A percentile compares a stretch with the other conserved stretches of the same genome.
Evolutionary conservation across 1,140 invertebrate species (phyloP).

Genomic region (Mizuhopecten yessoensis): DNA sequence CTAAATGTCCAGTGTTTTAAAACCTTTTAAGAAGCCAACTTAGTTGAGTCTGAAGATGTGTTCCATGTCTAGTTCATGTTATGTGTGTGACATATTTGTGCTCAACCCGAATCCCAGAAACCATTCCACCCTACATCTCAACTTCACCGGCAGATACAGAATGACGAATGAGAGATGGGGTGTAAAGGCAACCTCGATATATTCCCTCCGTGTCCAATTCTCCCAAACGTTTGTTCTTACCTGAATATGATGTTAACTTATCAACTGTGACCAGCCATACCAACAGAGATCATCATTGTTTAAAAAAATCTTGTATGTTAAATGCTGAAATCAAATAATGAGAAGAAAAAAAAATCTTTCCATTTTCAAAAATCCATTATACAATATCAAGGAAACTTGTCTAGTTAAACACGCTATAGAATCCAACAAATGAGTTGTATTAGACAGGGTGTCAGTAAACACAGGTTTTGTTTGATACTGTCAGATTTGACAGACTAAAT

Average conservation of each 20-base stretch:
- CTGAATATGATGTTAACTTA: constrained; percentile 21
- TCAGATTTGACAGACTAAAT: too few species aligned
- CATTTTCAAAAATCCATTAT: too few species aligned
- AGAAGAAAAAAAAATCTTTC: neutral
- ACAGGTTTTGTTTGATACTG: too few species aligned
- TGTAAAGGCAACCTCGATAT: neutral
- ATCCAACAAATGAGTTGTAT: too few species aligned
- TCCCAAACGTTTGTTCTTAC: constrained; percentile 6
- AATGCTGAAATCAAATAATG: neutral
- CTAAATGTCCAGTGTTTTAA: neutral
- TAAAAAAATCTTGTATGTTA: neutral
- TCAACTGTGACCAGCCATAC: neutral
- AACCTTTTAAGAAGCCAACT: neutral
- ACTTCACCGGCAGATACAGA: neutral
- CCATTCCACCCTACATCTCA: neutral
- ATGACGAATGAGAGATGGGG: neutral
- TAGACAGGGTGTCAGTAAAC: too few species aligned
- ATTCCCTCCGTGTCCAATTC: neutral
- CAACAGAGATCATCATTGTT: neutral
- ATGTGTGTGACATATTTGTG: constrained; percentile 1
- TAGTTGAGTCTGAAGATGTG: too few species aligned
- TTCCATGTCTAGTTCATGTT: neutral
- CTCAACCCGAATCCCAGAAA: neutral
- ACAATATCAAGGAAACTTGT: too few species aligned
- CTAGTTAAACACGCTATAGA: too few species aligned